These are phyloP conservation scores for Polydrusus tereticollis DNA, from an alignment of 2,888 invertebrate species.

Conservation along the genomic window DNA sequence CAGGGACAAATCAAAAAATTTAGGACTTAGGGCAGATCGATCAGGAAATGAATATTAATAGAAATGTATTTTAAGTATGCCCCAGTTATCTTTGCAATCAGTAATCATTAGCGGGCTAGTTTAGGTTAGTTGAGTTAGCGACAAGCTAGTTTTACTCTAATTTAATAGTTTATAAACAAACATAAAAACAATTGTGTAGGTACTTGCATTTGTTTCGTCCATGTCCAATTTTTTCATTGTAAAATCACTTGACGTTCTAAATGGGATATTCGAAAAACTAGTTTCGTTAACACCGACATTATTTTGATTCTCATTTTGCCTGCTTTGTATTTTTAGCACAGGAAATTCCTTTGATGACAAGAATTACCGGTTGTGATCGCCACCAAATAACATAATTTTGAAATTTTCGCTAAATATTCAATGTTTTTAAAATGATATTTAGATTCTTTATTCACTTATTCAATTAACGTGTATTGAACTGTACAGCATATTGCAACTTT, in stretches of 20 bases:
- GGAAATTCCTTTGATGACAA: slow-evolving; percentile 2
- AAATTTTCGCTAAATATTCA: neutral
- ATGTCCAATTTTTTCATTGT: slow-evolving; percentile 5
- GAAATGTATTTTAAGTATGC: too few species aligned
- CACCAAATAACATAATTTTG: neutral
- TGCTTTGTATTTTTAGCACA: slow-evolving; percentile 11
- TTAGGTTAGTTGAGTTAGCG: too few species aligned
- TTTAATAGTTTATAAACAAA: neutral
- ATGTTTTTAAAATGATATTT: too few species aligned
- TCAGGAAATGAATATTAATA: too few species aligned
- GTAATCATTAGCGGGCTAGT: too few species aligned
- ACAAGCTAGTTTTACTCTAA: too few species aligned
- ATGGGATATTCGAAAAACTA: slow-evolving; percentile 25
- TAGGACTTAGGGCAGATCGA: neutral
- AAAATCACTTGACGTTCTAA: neutral
- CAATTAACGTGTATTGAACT: neutral
- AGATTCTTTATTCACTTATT: neutral
- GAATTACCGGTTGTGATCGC: neutral
- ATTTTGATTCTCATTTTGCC: neutral
- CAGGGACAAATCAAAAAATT: neutral
- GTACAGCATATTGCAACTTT: neutral
- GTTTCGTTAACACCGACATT: neutral
- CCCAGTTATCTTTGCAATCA: too few species aligned
- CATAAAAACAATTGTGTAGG: neutral
- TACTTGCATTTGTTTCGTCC: slow-evolving; percentile 32